Conservation (phyloP, 2,888 invertebrate genomes). For the Apodemia hepburni region DNA sequence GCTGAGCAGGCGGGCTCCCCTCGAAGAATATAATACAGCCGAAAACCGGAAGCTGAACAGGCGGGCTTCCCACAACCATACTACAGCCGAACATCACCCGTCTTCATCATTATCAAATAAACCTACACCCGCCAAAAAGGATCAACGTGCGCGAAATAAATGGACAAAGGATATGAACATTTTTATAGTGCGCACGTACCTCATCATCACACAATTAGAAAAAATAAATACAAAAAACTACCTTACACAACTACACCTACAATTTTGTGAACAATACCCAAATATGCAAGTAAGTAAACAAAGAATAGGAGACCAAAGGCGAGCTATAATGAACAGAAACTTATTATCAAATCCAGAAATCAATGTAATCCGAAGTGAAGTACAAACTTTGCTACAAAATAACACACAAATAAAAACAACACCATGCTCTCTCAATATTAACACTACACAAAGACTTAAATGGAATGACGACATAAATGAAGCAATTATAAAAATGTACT, state of each 20-base stretch:
- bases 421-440: neutral
- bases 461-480: constrained; percentile 19
- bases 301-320: constrained; percentile 27
- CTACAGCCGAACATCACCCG: no score
- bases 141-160: constrained; percentile 17
- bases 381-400: neutral
- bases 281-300: constrained; percentile 24
- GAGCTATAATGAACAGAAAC: constrained; percentile 25
- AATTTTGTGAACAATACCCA: constrained; percentile 24
- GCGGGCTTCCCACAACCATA: no score
- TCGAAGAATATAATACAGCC: no score
- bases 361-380: constrained; percentile 10
- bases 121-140: constrained; percentile 15
- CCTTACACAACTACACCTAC: constrained; percentile 19
- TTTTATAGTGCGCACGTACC: constrained; percentile 26
- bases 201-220: constrained; percentile 23
- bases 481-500: neutral
- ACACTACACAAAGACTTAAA: neutral
- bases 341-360: constrained; percentile 9
- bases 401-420: neutral
- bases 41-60: no score
- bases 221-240: constrained; percentile 18
- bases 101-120: no score
- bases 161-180: constrained; percentile 26
- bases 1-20: no score